These are phyloP conservation scores for Trachymyrmex septentrionalis DNA, from an alignment of 1,140 invertebrate genomes.

Conservation along the genomic window DNA sequence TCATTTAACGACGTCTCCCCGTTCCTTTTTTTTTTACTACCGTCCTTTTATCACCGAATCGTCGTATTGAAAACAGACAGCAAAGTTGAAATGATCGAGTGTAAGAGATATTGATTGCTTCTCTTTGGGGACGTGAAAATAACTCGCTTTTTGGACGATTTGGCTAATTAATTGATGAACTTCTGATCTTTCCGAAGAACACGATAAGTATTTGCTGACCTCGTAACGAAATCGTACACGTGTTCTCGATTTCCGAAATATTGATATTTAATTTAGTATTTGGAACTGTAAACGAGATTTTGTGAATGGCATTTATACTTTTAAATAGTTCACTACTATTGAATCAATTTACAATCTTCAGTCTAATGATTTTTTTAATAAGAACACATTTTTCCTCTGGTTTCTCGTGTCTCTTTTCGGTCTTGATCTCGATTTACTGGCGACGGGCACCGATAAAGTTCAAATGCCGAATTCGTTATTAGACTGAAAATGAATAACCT, in stretches of 20 bases:
- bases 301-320: not conserved
- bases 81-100: not conserved
- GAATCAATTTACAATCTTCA: not conserved
- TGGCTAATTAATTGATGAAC: not conserved
- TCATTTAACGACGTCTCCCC: constrained; percentile 63
- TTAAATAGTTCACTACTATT: not conserved
- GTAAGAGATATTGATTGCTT: constrained; percentile 1
- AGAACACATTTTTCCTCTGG: too few species aligned
- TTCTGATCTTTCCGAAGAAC: not conserved
- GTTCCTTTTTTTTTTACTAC: not conserved
- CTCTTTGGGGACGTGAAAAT: not conserved
- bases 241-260: not conserved
- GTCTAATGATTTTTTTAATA: not conserved
- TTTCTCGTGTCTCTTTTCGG: not conserved
- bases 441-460: not conserved
- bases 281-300: not conserved
- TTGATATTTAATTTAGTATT: not conserved
- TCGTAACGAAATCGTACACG: not conserved
- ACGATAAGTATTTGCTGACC: not conserved
- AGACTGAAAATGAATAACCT: constrained; percentile 43
- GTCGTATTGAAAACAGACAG: not conserved
- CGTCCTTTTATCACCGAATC: not conserved
- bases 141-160: not conserved
- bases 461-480: constrained; percentile 35
- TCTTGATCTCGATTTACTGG: not conserved